A percentile compares a stretch with the other conserved stretches of the same genome.
phyloP scores from a whole-genome alignment of 2,113 vertebrate genomes.

The Parus major region DNA sequence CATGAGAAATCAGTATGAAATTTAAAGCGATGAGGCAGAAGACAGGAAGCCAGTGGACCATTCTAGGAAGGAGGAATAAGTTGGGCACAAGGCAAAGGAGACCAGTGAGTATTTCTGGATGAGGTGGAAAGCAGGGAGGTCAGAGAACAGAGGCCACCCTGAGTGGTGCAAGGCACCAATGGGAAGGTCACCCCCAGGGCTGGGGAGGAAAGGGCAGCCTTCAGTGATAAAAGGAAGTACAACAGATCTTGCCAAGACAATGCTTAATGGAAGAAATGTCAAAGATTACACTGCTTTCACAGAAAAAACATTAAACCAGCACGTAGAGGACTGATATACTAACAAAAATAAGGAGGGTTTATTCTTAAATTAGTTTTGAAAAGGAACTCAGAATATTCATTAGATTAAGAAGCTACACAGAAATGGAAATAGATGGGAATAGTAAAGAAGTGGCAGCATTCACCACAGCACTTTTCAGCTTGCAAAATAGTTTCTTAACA shows the following conservation, averaged over 20 bases:
- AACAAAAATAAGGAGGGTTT: background rate
- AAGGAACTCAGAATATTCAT: background rate
- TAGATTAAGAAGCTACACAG: background rate
- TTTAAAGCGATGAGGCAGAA: background rate
- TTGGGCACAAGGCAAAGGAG: background rate
- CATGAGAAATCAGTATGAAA: background rate
- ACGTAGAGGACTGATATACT: rapidly evolving
- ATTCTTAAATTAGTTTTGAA: background rate
- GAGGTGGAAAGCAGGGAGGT: background rate
- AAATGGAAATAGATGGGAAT: background rate
- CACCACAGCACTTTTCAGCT: background rate
- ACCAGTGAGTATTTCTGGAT: background rate
- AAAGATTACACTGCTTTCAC: background rate
- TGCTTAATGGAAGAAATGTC: background rate
- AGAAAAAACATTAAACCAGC: background rate
- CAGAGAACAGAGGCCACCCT: background rate
- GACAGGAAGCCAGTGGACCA: background rate
- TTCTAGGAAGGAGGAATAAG: background rate
- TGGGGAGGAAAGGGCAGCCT: background rate
- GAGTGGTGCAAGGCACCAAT: rapidly evolving
- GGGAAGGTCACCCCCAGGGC: background rate
- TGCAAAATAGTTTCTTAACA: background rate
- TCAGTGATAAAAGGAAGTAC: background rate
- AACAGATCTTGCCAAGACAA: slow-evolving; percentile 18
- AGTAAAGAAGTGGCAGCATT: background rate